Base-by-base conservation (phyloP, 2,113 vertebrate species). In the Marcusenius ussheri region DNA sequence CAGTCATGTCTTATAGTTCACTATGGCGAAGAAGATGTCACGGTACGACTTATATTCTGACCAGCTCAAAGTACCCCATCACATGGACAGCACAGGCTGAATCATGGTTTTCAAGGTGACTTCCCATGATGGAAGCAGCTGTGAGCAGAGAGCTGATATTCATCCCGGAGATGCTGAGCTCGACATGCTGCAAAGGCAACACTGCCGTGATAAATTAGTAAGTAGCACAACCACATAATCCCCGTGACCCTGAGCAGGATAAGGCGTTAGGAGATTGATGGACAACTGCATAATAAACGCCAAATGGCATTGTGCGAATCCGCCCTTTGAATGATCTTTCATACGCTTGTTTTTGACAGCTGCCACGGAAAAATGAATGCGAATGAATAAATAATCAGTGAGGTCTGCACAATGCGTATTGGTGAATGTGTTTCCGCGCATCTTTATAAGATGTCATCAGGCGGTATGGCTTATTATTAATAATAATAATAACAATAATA, bases 211-310 rank as follows among this genome's bases (percentile, higher is more conserved):
- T 95, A 90, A 95, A 94, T 95, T 93, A 94, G 66, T 92, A 85
- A 94, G 91, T 80, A 90, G 89, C 47, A 35, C 83, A 87, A 24
- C 80, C 95, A 74, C 95, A 96, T 95, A 94, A 95, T 96, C 27
- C 83, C 45, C 4, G 83, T 45, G 39, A 45, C 83, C 39, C 35
- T 45, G 80, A 70, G 62, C 62, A 31, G 62, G 62, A 70, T 70
- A 70, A 31, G 62, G 62, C 62, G n/a, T 70, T 70, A 31, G 62
- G n/a, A 13, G 62, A 70, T 70, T 70, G 62, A 70, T 83, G 80
- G 35, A 35, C 83, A 87, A 21, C 70, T 96, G 62, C 95, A 96
- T 95, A 94, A 95, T 96, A 93, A 70, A 95, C 93, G 24, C 19
- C 24, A 88, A 56, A 90, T 85, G 90, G 92, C 92, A 93, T 49